Base-by-base conservation (phyloP, 2,888 invertebrate species). In the Tachina lurida region DNA sequence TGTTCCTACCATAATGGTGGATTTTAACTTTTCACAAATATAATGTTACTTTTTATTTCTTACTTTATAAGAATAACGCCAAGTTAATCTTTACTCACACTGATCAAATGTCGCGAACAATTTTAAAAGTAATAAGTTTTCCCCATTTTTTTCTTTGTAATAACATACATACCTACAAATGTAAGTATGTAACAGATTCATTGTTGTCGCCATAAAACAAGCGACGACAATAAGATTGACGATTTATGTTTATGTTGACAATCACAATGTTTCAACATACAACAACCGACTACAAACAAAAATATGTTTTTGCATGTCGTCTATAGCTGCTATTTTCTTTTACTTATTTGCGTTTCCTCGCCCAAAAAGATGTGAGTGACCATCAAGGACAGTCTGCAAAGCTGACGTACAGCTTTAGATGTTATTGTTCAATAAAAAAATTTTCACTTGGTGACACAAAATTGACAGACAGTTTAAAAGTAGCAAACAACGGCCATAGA, bases 111-210 rank as follows among this genome's bases (percentile, higher is more conserved):
- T 91, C 91, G 89, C 84, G 90, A 91, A 89, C 91, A 89, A 91
- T 91, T 91, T 91, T 88, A 90, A 91, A 91, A 90, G 88, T 90
- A 90, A 91, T 91, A 90, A 90, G 89, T 91, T 91, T 90, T n/a
- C 43, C 13, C 15, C 49, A 49, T 15, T 89, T 13, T n/a, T 56
- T 58, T 62, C 15, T 60, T 19, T 47, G 0, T 63, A 7, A 31
- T 5, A 31, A 31, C 31, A 31, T 31, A 31, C 31, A 10, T 45
- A 47, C n/a, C 17, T 22, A 65, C 52, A 9, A 41, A 39, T 41
- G 19, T 19, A 19, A 47, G 43, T 54, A 41, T 17, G 43, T 39
- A 45, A 78, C 62, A 49, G 47, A 49, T 41, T 45, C 12, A 63
- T 70, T 68, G 52, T 81, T 75, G 81, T 81, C 81, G 62, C 78